A percentile compares a stretch with the other conserved stretches of the same genome.
Evolutionary conservation across 2,888 invertebrate genomes (phyloP).

Genomic region (Chloroclystis v-ata): DNA sequence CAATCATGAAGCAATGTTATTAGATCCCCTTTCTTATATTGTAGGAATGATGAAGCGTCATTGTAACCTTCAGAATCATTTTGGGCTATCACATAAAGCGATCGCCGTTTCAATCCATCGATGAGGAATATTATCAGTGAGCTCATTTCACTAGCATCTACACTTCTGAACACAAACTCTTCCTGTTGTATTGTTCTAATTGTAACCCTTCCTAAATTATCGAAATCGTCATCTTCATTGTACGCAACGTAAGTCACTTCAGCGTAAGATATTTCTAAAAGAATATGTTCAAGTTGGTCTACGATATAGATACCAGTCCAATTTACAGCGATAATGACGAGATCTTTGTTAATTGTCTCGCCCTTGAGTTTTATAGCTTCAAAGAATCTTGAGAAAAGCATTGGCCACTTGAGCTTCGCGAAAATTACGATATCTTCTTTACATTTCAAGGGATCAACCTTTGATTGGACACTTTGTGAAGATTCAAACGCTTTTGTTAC

Average conservation of each 20-base stretch:
- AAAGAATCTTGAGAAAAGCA: conserved; percentile 95
- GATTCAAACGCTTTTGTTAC: conserved; percentile 84
- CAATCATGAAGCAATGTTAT: conserved; percentile 86
- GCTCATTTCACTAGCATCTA: conserved; percentile 90
- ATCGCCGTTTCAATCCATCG: conserved; percentile 90
- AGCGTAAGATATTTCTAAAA: conserved; percentile 90
- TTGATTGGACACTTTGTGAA: conserved; percentile 84
- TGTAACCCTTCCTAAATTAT: conserved; percentile 82
- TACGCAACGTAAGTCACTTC: conserved; percentile 89
- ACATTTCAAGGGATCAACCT: conserved; percentile 81
- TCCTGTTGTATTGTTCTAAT: conserved; percentile 91
- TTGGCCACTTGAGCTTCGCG: conserved; percentile 95
- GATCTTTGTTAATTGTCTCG: conserved; percentile 80
- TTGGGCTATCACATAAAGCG: conserved; percentile 88
- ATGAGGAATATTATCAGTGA: conserved; percentile 90
- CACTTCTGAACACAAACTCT: conserved; percentile 93
- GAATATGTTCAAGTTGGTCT: conserved; percentile 93
- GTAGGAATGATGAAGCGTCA: conserved; percentile 77
- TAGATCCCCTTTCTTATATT: conserved; percentile 86
- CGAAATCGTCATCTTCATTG: conserved; percentile 67
- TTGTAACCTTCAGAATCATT: conserved; percentile 77
- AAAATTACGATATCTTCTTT: conserved; percentile 95
- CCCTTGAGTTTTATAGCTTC: conserved; percentile 90
- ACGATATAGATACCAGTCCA: conserved; percentile 96
- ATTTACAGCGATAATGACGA: conserved; percentile 94